Conservation (phyloP, 2,888 invertebrate species). For the Crocallis elinguaria region DNA sequence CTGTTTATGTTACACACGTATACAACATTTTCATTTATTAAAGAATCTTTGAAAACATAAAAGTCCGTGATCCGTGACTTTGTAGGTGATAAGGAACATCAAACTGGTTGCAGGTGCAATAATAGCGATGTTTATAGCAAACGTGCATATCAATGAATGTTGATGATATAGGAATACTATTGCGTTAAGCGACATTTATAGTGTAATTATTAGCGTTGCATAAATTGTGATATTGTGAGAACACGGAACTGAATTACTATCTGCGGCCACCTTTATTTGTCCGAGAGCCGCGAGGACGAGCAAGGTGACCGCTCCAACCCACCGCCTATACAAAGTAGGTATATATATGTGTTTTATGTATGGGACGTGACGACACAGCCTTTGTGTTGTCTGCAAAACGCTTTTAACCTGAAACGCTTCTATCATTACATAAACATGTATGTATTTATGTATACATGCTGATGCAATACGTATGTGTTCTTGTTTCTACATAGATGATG, state of each 20-base stretch:
- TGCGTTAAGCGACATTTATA: constrained; percentile 13
- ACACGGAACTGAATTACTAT: constrained; percentile 66
- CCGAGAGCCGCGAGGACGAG: constrained; percentile 74
- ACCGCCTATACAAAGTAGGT: too few species aligned
- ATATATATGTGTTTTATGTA: constrained; percentile 30
- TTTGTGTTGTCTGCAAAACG: constrained; percentile 29
- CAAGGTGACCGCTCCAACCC: constrained; percentile 74
- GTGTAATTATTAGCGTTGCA: constrained; percentile 8
- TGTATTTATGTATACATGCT: constrained; percentile 11
- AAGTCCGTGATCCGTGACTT: constrained; percentile 1
- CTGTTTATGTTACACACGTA: neutral
- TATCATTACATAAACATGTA: too few species aligned
- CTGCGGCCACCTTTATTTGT: constrained; percentile 72
- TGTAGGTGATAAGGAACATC: constrained; percentile 6
- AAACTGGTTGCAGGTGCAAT: neutral
- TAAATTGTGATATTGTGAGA: constrained; percentile 37
- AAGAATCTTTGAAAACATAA: constrained; percentile 9
- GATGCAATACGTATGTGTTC: constrained; percentile 8
- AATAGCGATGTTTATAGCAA: constrained; percentile 8
- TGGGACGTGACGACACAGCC: constrained; percentile 36
- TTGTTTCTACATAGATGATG: constrained; percentile 14
- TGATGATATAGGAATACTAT: constrained; percentile 16
- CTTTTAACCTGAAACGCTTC: constrained; percentile 18
- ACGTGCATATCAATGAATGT: constrained; percentile 10
- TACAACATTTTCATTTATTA: constrained; percentile 21